These are phyloP conservation scores for Spatulosminthurus flaviceps DNA, from an alignment of 2,888 invertebrate species.

Conservation along the genomic window DNA sequence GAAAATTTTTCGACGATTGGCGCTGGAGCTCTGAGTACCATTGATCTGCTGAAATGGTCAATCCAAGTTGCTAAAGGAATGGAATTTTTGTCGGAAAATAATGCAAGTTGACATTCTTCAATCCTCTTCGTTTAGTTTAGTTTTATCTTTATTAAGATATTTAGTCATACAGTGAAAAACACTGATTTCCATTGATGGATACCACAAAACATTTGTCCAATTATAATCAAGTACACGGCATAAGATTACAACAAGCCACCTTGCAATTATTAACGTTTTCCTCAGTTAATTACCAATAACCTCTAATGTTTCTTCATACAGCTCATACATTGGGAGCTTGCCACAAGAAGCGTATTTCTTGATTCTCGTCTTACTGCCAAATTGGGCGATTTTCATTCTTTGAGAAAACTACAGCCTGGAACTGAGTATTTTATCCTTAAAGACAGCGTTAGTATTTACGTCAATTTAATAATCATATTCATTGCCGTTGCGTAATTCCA, in stretches of 20 bases:
- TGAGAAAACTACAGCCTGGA: conserved; percentile 27
- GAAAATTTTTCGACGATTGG: conserved; percentile 29
- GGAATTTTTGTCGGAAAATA: conserved; percentile 29
- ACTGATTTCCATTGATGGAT: no score
- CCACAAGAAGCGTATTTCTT: conserved; percentile 32
- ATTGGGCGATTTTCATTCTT: conserved; percentile 41
- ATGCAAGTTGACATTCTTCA: no score
- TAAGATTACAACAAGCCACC: no score
- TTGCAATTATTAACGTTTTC: no score
- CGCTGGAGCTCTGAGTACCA: conserved; percentile 24
- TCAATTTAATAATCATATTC: neutral
- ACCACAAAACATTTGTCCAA: no score
- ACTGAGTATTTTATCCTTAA: conserved; percentile 27
- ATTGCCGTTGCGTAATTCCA: no score
- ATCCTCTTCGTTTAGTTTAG: no score
- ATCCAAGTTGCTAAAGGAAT: conserved; percentile 38
- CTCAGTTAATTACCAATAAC: no score
- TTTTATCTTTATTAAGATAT: neutral
- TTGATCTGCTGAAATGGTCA: conserved; percentile 37
- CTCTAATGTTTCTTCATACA: conserved; percentile 6
- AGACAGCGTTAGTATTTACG: conserved; percentile 11
- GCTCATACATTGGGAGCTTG: conserved; percentile 43
- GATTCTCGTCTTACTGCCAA: conserved; percentile 18
- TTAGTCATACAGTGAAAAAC: no score
- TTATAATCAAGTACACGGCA: no score